Evolutionary conservation across 2,797 vertebrate species (phyloP).

Genomic region (Esox masquinongy): DNA sequence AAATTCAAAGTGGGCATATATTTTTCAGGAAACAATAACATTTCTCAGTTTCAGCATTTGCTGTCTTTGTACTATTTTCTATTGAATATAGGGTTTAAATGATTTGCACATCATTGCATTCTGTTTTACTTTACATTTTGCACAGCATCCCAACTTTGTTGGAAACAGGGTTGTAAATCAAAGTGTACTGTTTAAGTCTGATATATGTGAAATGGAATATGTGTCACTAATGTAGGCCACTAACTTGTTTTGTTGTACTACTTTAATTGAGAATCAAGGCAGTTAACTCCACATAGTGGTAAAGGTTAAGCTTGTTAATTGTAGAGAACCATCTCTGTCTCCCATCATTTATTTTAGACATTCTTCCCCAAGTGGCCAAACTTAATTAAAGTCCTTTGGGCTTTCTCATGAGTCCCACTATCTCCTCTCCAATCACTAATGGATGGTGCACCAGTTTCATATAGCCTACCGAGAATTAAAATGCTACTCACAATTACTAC

Average conservation of each 20-base stretch:
- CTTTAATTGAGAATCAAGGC: constrained; percentile 34
- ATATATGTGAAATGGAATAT: not conserved
- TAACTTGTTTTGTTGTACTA: constrained; percentile 21
- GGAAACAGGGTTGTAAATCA: too few relatives aligned
- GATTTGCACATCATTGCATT: too few relatives aligned
- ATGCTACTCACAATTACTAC: not conserved
- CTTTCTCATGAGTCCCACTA: not conserved
- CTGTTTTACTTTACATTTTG: too few relatives aligned
- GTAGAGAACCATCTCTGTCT: not conserved
- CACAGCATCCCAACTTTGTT: too few relatives aligned
- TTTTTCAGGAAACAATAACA: too few relatives aligned
- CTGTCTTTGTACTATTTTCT: too few relatives aligned
- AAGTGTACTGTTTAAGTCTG: not conserved
- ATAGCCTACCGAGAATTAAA: not conserved
- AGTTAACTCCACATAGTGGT: constrained; percentile 27
- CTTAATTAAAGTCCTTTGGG: not conserved
- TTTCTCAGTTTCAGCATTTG: too few relatives aligned
- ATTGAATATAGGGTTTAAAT: too few relatives aligned
- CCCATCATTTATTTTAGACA: constrained; percentile 49
- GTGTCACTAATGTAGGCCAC: constrained; percentile 22
- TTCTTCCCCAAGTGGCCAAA: constrained; percentile 13
- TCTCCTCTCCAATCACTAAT: constrained; percentile 9
- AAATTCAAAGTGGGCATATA: too few relatives aligned
- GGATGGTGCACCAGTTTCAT: constrained; percentile 28
- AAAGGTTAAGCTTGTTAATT: constrained; percentile 57